Conservation (phyloP, 1,140 invertebrate genomes). For the Heliconius nattereri region DNA sequence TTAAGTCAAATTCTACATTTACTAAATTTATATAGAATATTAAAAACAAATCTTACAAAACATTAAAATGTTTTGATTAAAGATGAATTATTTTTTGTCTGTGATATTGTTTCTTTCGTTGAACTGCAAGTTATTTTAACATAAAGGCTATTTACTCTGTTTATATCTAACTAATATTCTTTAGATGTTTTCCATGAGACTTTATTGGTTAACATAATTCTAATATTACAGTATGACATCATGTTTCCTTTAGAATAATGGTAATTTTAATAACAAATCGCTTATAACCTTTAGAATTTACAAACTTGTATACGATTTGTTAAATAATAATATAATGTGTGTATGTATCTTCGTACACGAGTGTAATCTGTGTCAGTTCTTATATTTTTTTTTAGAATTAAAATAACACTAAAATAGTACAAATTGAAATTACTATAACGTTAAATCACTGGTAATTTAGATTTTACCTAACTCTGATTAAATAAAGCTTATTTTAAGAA, state of each 20-base stretch:
- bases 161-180: background rate
- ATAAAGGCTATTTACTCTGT: background rate
- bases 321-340: background rate
- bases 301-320: background rate
- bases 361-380: background rate
- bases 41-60: too few species aligned
- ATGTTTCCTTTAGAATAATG: background rate
- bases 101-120: too few species aligned
- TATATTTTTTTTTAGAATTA: background rate
- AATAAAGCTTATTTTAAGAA: too few species aligned
- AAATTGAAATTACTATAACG: too few species aligned
- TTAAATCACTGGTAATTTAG: too few species aligned
- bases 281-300: background rate
- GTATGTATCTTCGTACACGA: too few species aligned
- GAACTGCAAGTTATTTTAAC: background rate
- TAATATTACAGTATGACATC: background rate
- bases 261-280: slow-evolving; percentile 6
- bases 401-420: too few species aligned
- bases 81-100: too few species aligned
- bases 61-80: too few species aligned
- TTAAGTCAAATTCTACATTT: too few species aligned
- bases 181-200: background rate
- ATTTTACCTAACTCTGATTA: too few species aligned
- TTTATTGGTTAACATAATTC: background rate
- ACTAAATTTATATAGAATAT: too few species aligned